A percentile compares a stretch with the other conserved stretches of the same genome.
phyloP scores from a whole-genome alignment of 1,140 invertebrate species.

The Goniozus legneri region DNA sequence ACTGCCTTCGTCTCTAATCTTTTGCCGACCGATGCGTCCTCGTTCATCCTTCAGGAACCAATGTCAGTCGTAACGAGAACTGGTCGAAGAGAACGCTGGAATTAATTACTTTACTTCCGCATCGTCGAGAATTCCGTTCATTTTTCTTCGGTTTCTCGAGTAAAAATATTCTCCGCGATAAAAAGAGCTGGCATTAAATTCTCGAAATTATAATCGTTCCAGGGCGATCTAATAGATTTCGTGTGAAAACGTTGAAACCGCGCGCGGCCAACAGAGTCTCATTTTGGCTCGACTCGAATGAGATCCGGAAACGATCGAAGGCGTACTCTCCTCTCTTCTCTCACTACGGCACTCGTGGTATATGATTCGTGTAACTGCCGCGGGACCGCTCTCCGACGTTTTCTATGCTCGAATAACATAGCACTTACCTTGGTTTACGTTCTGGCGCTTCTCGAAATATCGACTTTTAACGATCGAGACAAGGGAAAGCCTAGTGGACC shows the following conservation, averaged over 20 bases:
- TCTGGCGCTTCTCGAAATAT: slow-evolving; percentile 16
- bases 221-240: not conserved
- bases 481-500: slow-evolving; percentile 5
- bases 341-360: slow-evolving; percentile 13
- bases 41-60: slow-evolving; percentile 31
- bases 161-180: too few relatives aligned
- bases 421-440: slow-evolving; percentile 19
- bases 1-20: slow-evolving; percentile 22
- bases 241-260: not conserved
- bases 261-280: too few relatives aligned
- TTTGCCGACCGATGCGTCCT: slow-evolving; percentile 28
- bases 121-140: too few relatives aligned
- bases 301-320: slow-evolving; percentile 10
- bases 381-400: slow-evolving; percentile 5
- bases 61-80: slow-evolving; percentile 19
- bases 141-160: too few relatives aligned
- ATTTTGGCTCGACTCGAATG: slow-evolving; percentile 8
- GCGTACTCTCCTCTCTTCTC: slow-evolving; percentile 10
- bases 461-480: slow-evolving; percentile 24
- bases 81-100: slow-evolving; percentile 21
- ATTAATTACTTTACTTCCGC: too few relatives aligned
- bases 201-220: too few relatives aligned
- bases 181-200: slow-evolving; percentile 14
- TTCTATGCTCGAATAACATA: slow-evolving; percentile 20
- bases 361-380: slow-evolving; percentile 20